A percentile compares a stretch with the other conserved stretches of the same genome.
Conservation (phyloP, 2,888 invertebrate species). For the Pocota personata region DNA sequence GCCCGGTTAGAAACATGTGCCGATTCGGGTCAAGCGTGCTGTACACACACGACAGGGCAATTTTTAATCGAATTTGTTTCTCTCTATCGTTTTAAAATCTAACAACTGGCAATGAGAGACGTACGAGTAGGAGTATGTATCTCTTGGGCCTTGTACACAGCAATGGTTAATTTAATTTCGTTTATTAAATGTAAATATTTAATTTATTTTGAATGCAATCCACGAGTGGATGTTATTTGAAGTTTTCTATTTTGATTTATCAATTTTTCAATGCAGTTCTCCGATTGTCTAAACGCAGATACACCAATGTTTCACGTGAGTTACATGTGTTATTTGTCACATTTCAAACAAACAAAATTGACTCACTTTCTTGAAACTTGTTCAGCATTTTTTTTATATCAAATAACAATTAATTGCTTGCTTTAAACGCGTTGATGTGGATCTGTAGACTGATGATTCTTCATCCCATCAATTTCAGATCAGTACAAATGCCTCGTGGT, state of each 20-base stretch:
- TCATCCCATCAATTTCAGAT: not conserved
- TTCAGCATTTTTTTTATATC: not conserved
- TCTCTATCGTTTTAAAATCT: not conserved
- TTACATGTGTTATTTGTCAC: not conserved
- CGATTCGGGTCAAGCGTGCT: not conserved
- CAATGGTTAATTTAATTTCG: not conserved
- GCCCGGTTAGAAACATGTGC: not conserved
- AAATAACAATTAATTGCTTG: not conserved
- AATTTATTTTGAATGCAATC: not conserved
- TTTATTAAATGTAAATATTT: slow-evolving; percentile 27
- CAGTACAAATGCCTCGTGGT: not conserved
- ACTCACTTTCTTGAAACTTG: slow-evolving; percentile 19
- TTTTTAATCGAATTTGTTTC: not conserved
- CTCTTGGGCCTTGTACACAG: not conserved
- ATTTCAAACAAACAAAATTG: not conserved
- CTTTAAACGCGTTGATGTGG: not conserved
- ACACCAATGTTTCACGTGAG: slow-evolving; percentile 37
- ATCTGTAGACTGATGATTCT: slow-evolving; percentile 20
- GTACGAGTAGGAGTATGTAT: too few relatives aligned
- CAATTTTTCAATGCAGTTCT: not conserved
- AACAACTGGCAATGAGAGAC: not conserved
- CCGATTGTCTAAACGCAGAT: not conserved
- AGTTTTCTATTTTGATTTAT: not conserved
- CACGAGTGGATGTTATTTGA: not conserved
- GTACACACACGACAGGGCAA: not conserved